These are phyloP conservation scores for Tenebrio molitor DNA, from an alignment of 1,140 invertebrate species.

Conservation along the genomic window DNA sequence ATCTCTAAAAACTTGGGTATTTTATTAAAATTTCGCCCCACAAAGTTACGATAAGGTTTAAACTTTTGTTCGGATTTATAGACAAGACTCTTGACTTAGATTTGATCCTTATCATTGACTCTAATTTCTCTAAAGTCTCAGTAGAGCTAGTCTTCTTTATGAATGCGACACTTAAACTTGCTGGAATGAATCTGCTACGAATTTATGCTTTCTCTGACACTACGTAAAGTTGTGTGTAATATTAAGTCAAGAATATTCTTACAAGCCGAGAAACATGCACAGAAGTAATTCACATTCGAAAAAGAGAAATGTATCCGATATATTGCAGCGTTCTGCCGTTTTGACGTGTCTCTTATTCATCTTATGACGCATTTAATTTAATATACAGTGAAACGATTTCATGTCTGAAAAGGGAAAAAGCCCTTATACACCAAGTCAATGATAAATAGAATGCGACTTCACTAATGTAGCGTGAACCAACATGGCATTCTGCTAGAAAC, in stretches of 20 bases:
- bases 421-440: slow-evolving; percentile 19
- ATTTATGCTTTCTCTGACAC: not conserved
- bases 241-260: not conserved
- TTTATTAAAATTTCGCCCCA: not conserved
- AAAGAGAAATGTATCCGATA: slow-evolving; percentile 5
- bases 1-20: not conserved
- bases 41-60: not conserved
- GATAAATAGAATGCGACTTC: slow-evolving; percentile 30
- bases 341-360: slow-evolving; percentile 18
- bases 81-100: slow-evolving; percentile 25
- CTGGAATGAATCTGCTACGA: not conserved
- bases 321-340: not conserved
- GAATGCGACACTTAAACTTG: slow-evolving; percentile 16
- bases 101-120: slow-evolving; percentile 23
- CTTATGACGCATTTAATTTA: slow-evolving; percentile 32
- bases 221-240: slow-evolving; percentile 1
- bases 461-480: slow-evolving; percentile 35
- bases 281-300: not conserved
- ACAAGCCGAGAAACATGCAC: not conserved
- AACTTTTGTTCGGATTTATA: slow-evolving; percentile 22
- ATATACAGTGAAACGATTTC: slow-evolving; percentile 24
- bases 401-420: slow-evolving; percentile 29
- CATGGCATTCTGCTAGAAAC: slow-evolving; percentile 23
- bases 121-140: slow-evolving; percentile 20
- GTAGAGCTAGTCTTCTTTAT: slow-evolving; percentile 27